Conservation (phyloP, 2,113 vertebrate species). For the Madoqua kirkii region DNA sequence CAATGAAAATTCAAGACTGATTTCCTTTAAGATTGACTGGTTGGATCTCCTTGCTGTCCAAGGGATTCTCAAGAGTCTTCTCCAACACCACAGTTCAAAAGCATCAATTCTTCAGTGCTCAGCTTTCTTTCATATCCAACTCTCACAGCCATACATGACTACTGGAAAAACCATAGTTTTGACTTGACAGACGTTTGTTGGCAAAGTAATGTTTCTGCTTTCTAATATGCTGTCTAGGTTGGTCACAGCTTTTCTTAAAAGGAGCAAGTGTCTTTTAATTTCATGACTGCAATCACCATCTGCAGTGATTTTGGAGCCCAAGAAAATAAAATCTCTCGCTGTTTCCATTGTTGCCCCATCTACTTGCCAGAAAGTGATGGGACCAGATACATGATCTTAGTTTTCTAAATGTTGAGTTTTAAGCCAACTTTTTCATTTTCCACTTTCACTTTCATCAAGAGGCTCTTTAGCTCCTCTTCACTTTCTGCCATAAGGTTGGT, state of each 20-base stretch:
- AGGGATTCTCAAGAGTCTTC: not conserved
- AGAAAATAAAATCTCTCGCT: not conserved
- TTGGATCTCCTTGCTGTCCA: not conserved
- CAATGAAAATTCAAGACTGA: not conserved
- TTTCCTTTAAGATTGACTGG: not conserved
- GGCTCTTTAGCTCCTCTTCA: not conserved
- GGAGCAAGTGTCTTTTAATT: not conserved
- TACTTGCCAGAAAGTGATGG: not conserved
- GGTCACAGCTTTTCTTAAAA: not conserved
- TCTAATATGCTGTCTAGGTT: not conserved
- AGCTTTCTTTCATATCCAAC: not conserved
- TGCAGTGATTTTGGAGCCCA: not conserved
- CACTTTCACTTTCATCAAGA: not conserved
- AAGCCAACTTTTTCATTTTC: not conserved
- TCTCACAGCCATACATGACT: not conserved
- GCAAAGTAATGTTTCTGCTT: not conserved
- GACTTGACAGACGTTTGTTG: not conserved
- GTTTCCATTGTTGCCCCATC: not conserved
- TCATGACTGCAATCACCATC: not conserved
- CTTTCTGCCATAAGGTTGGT: not conserved
- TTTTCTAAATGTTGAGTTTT: not conserved
- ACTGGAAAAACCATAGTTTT: not conserved
- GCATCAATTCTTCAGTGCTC: accelerated
- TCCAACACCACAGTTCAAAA: not conserved
- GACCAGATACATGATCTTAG: not conserved